phyloP scores from a whole-genome alignment of 1,140 invertebrate species.

The Lysiphlebus fabarum region DNA sequence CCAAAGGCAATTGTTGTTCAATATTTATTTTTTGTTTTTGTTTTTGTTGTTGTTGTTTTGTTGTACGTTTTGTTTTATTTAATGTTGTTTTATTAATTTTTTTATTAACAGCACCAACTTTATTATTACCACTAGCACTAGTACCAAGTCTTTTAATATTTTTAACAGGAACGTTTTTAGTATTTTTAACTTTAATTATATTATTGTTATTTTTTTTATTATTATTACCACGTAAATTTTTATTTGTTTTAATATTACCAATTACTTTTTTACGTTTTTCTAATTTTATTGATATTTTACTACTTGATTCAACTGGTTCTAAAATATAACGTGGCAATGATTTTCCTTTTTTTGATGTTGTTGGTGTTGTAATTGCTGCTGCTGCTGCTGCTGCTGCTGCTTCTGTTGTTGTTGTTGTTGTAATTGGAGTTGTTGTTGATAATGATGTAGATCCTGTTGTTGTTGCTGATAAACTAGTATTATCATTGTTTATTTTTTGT shows the following conservation, averaged over 20 bases:
- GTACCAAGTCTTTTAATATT: constrained; percentile 37
- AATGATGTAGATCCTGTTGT: constrained; percentile 43
- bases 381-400: constrained; percentile 46
- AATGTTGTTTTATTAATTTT: no score
- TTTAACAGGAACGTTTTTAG: constrained; percentile 45
- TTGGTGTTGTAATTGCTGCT: constrained; percentile 39
- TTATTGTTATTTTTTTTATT: constrained; percentile 41
- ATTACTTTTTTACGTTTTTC: constrained; percentile 50
- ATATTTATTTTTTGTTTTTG: not conserved
- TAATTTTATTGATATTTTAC: constrained; percentile 45
- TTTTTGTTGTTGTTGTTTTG: no score
- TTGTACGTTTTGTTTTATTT: no score
- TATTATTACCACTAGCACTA: constrained; percentile 34
- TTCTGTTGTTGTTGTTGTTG: constrained; percentile 43
- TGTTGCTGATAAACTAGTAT: constrained; percentile 38
- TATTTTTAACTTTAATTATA: constrained; percentile 45
- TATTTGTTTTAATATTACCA: constrained; percentile 44
- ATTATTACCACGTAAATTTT: constrained; percentile 43
- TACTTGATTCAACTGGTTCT: constrained; percentile 45
- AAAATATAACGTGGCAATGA: constrained; percentile 29
- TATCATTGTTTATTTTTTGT: constrained; percentile 51
- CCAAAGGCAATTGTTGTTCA: constrained; percentile 14
- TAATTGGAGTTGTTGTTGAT: constrained; percentile 30
- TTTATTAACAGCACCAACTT: constrained; percentile 34
- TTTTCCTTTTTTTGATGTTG: constrained; percentile 44